These are phyloP conservation scores for Drosophila asahinai DNA, from an alignment of 1,140 invertebrate genomes.

Conservation along the genomic window DNA sequence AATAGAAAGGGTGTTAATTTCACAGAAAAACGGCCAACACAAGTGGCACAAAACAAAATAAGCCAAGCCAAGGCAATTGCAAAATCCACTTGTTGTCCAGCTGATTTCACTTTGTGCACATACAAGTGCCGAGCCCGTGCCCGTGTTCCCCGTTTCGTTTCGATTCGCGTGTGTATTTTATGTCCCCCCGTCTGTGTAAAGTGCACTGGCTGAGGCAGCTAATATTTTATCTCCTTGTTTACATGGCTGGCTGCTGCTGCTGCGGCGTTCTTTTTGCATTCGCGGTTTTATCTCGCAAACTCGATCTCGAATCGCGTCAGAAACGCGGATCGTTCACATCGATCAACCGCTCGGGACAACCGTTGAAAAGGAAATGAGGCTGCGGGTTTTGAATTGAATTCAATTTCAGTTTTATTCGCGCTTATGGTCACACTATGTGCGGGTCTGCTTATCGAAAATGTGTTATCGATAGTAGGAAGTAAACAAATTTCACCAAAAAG, in stretches of 20 bases:
- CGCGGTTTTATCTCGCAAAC: conserved; percentile 30
- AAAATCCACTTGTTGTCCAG: conserved; percentile 45
- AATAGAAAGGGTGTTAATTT: conserved; percentile 72
- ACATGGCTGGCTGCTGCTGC: conserved; percentile 23
- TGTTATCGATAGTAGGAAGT: conserved; percentile 5
- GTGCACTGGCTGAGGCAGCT: conserved; percentile 12
- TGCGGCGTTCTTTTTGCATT: conserved; percentile 40
- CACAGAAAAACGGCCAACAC: conserved; percentile 34
- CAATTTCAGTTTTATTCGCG: conserved; percentile 4
- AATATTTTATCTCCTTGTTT: conserved; percentile 35
- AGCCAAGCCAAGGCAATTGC: conserved; percentile 50
- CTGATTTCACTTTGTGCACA: conserved; percentile 56
- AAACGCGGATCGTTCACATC: conserved; percentile 17
- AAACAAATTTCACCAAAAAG: neutral
- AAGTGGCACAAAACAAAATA: conserved; percentile 45
- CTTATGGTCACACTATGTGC: conserved; percentile 11
- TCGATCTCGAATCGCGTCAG: conserved; percentile 12
- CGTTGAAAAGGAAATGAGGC: conserved; percentile 40
- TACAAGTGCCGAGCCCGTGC: conserved; percentile 6
- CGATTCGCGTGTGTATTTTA: conserved; percentile 15
- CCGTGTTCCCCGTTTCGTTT: conserved; percentile 14
- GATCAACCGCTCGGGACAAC: conserved; percentile 35
- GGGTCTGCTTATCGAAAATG: neutral
- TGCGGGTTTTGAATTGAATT: conserved; percentile 26
- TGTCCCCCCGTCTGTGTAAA: neutral